These are phyloP conservation scores for Beris morrisii DNA, from an alignment of 2,888 invertebrate genomes.

Conservation along the genomic window DNA sequence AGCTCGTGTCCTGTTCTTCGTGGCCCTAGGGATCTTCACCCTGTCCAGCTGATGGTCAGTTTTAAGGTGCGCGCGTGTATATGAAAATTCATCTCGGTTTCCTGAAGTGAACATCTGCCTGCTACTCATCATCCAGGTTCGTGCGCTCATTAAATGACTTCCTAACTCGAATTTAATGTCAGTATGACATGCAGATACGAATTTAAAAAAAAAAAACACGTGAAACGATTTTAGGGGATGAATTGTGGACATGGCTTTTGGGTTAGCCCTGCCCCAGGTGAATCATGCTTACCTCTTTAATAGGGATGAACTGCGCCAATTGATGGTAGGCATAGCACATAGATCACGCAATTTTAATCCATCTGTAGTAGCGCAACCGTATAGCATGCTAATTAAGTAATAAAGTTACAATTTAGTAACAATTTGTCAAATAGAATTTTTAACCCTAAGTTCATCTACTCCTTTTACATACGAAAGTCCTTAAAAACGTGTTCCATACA, in stretches of 20 bases:
- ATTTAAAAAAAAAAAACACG: not conserved
- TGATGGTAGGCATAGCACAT: no score
- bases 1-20: conserved; percentile 23
- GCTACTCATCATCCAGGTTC: conserved; percentile 21
- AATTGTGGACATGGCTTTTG: not conserved
- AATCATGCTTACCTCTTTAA: no score
- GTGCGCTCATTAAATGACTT: conserved; percentile 15
- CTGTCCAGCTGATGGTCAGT: conserved; percentile 26
- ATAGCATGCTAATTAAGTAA: no score
- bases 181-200: conserved; percentile 16
- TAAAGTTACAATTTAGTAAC: no score
- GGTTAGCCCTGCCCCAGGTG: not conserved
- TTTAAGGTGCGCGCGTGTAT: not conserved
- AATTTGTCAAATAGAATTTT: no score
- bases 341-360: no score
- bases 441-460: no score
- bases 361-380: no score
- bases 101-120: conserved; percentile 22
- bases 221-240: conserved; percentile 11
- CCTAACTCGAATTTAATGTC: conserved; percentile 24
- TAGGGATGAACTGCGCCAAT: no score
- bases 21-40: conserved; percentile 16
- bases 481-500: no score
- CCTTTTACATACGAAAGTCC: no score
- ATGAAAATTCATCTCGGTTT: conserved; percentile 21